Evolutionary conservation across 1,140 invertebrate species (phyloP), one percentile per base, ranked within the genome.

Genomic region (Drosophila pruinosa): DNA sequence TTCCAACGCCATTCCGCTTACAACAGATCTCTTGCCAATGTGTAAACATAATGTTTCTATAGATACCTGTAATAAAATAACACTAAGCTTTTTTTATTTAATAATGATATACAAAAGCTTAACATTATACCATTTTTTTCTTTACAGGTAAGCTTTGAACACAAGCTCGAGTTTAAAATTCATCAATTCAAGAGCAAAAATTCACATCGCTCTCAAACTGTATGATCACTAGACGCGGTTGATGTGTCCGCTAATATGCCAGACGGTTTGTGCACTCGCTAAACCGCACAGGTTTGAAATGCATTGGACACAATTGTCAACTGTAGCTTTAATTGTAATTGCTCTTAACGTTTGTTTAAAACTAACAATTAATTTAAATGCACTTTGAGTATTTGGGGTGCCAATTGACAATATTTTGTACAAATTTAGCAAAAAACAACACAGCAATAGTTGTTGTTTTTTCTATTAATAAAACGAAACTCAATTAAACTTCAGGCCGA

Each of bases 101-200:
- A 38, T 14, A 14, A 15, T 17, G 6, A 14, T 48, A 7, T 22
- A 19, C 19, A 14, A 17, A 59, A 61, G 10, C 34, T 36, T 34
- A n/a, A 41, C n/a, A n/a, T 24, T 10, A n/a, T 56, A 1, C 5
- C 8, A 26, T 15, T 15, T 0, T 52, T 28, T 57, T 19, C 57
- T 38, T 67, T 67, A 22, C 26, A 47, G 48, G 48, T 61, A 50
- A 61, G 57, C 57, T 59, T 59, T 10, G 6, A 38, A 48, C 15
- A 4, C 10, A 12, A 19, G 28, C 10, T 1, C 31, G 36, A 28
- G 15, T 36, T 36, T 19, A 34, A 34, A 34, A n/a, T 34, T n/a
- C 0, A 28, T 12, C 1, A 17, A 52, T 1, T 14, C 5, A n/a
- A 2, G 17, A 3, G 2, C 10, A 34, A 34, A 34, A 34, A 3